Evolutionary conservation across 2,888 invertebrate species (phyloP).

Genomic region (Hemicrepidius hirtus): DNA sequence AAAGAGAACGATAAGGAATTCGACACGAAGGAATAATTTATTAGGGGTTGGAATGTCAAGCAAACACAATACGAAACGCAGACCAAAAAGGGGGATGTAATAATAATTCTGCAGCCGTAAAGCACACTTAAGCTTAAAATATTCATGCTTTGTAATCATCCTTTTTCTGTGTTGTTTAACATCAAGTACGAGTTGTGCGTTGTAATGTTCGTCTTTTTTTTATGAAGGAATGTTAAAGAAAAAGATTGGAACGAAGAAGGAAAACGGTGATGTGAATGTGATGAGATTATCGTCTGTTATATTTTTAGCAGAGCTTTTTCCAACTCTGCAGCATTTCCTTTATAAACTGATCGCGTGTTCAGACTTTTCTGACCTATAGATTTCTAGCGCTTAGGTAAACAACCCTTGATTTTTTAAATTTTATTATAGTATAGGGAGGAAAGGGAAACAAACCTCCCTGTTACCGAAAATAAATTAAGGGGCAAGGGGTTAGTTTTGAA

Average conservation of each 20-base stretch:
- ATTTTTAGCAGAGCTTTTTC: slow-evolving; percentile 30
- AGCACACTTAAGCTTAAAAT: not conserved
- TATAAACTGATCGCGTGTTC: slow-evolving; percentile 27
- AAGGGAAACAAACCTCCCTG: no score
- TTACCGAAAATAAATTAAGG: no score
- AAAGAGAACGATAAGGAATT: not conserved
- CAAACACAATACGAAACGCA: not conserved
- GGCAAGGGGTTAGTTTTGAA: no score
- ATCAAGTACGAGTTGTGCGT: not conserved
- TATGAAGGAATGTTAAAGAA: not conserved
- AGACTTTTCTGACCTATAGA: slow-evolving; percentile 34
- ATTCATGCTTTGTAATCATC: not conserved
- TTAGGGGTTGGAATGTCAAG: not conserved
- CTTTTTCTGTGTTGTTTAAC: not conserved
- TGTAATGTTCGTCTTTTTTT: not conserved
- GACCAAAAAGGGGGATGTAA: not conserved
- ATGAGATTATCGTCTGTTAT: slow-evolving; percentile 32
- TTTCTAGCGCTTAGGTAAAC: slow-evolving; percentile 34
- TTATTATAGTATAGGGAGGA: no score
- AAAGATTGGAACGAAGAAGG: slow-evolving; percentile 25
- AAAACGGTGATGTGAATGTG: not conserved
- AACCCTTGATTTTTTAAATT: slow-evolving; percentile 33
- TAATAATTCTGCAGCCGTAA: not conserved
- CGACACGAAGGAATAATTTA: not conserved
- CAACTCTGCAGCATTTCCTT: slow-evolving; percentile 26